Base-by-base conservation (phyloP, 1,140 invertebrate species). In the Euglossa dilemma region DNA sequence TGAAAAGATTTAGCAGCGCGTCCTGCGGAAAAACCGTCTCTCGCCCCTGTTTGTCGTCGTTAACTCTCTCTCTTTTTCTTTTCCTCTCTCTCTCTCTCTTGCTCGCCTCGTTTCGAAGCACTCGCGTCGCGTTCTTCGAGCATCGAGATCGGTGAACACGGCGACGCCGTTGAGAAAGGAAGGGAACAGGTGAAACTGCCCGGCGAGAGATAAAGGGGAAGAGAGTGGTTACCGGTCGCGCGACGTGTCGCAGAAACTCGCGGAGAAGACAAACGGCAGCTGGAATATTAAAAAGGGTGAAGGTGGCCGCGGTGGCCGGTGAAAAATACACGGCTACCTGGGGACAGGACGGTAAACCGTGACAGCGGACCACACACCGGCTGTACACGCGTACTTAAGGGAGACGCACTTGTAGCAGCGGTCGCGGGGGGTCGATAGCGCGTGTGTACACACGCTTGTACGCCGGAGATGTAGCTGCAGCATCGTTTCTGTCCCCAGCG, bases 401-500 rank as follows among this genome's bases (percentile, higher is more conserved):
- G 80, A 69, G 23, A 50, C 63, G 45, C 73, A 81, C 83, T 85
- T 75, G 80, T 80, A 73, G 80, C 63, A 78, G 45, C 69, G 77
- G 47, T 63, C 28, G 36, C 57, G 52, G 78, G 61, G 79, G 52
- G 64, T 76, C 80, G 80, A 61, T 66, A 50, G 50, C 67, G 45
- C 59, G 86, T 88, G 59, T 88, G 75, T 85, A 80, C 72, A 80
- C 72, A 71, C 52, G 52, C 9, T 45, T 88, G 85, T 67, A 77
- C 73, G 61, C 16, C 74, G 61, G 59, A 47, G 71, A 89, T 45
- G 59, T 54, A 66, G 64, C 61, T 1, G 36, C 79, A 56, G 82
- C 88, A 87, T 87, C 85, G 85, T 86, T 88, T 72, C 47, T 59
- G 64, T 67, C 80, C 87, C 88, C 88, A 83, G 20, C 71, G 84